Percentiles rank a stretch among this genome's conserved stretches.
Evolutionary conservation across 35 echinoderm and acorn worm genomes (phyloP).

Genomic region (Holothuria glaberrima): DNA sequence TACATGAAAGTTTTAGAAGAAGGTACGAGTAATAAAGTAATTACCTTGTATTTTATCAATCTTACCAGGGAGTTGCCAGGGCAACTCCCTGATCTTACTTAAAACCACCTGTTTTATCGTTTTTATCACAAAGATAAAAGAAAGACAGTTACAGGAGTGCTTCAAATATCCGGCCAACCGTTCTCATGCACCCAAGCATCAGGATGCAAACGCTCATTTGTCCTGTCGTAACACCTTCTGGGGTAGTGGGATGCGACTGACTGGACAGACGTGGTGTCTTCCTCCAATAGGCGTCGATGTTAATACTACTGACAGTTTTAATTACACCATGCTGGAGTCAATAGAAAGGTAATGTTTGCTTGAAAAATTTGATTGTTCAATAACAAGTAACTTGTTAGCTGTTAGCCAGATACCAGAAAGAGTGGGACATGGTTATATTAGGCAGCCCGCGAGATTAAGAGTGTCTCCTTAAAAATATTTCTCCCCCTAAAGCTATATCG

Average conservation of each 20-base stretch:
- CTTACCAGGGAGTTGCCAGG: too few species aligned
- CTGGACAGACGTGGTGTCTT: constrained; percentile 56
- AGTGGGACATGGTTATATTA: too few species aligned
- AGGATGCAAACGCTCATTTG: neutral
- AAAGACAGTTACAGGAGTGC: constrained; percentile 54
- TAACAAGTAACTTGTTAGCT: too few species aligned
- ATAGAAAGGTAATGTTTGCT: constrained; percentile 27
- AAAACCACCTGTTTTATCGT: neutral
- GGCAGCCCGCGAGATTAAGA: too few species aligned
- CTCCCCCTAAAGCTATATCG: too few species aligned
- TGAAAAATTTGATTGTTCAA: neutral
- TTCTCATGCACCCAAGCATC: constrained; percentile 52
- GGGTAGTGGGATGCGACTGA: constrained; percentile 48
- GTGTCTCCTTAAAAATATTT: too few species aligned
- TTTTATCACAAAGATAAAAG: constrained; percentile 1
- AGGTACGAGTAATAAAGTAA: too few species aligned
- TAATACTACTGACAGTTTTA: neutral
- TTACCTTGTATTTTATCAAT: too few species aligned
- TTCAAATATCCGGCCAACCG: constrained; percentile 61
- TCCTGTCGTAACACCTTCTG: constrained; percentile 59
- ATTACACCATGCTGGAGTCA: constrained; percentile 47
- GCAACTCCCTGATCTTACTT: too few species aligned
- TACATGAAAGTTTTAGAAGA: too few species aligned
- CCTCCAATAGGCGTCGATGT: constrained; percentile 21
- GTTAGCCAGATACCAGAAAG: too few species aligned